These are phyloP conservation scores for Thymelicus lineola DNA, from an alignment of 2,888 invertebrate genomes.

Conservation along the genomic window DNA sequence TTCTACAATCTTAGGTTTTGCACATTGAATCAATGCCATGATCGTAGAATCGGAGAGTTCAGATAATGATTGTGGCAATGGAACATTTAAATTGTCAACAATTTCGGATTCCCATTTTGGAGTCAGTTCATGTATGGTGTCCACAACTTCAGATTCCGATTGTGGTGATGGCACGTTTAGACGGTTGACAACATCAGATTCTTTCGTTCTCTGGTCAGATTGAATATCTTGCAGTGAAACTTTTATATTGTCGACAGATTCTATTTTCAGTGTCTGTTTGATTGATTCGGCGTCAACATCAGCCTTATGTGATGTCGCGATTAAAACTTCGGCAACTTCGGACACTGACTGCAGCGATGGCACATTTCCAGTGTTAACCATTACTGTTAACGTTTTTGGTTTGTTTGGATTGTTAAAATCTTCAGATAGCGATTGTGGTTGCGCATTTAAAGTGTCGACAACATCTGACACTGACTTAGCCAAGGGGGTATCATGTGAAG, in stretches of 20 bases:
- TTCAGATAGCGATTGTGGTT: neutral
- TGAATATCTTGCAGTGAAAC: neutral
- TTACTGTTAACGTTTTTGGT: too few species aligned
- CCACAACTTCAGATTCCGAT: neutral
- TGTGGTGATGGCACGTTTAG: slow-evolving; percentile 1
- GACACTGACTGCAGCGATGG: neutral
- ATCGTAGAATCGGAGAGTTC: neutral
- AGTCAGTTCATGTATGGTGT: neutral
- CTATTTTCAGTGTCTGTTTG: too few species aligned
- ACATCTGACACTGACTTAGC: neutral
- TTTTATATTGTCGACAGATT: neutral
- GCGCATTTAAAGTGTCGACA: neutral
- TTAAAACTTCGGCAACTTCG: neutral
- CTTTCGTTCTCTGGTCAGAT: too few species aligned
- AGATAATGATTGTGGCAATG: slow-evolving; percentile 1
- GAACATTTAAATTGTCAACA: neutral
- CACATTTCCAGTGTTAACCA: too few species aligned
- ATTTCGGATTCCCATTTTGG: neutral
- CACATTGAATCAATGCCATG: neutral
- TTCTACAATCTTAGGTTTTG: neutral
- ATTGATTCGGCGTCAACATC: too few species aligned
- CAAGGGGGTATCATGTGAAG: neutral
- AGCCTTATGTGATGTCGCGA: neutral
- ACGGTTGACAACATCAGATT: neutral
- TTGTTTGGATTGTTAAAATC: neutral